Evolutionary conservation across 2,797 vertebrate species (phyloP).

Genomic region (Rallus crepitans): DNA sequence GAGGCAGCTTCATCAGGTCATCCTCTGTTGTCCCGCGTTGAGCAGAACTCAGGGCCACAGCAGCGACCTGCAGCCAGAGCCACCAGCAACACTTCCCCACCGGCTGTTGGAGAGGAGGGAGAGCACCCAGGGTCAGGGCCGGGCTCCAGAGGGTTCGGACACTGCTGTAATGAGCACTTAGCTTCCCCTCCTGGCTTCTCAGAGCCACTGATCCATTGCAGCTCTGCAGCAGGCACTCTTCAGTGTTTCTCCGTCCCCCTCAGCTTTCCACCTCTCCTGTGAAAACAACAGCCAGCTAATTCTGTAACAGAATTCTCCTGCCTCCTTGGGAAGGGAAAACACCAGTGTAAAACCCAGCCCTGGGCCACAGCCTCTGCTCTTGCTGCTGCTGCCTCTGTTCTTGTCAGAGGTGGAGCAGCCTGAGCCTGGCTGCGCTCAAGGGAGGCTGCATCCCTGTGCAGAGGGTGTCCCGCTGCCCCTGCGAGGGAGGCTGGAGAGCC

Average conservation of each 20-base stretch:
- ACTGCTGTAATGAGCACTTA: background rate
- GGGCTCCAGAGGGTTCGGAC: background rate
- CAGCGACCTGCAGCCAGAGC: background rate
- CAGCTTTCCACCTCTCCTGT: background rate
- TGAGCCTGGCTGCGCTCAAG: background rate
- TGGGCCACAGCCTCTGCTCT: background rate
- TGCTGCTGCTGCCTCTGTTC: background rate
- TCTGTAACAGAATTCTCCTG: background rate
- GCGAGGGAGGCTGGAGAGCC: background rate
- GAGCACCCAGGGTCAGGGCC: background rate
- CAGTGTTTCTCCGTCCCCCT: background rate
- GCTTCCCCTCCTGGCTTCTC: background rate
- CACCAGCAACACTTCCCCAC: background rate
- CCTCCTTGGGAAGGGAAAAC: background rate
- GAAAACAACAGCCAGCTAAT: background rate
- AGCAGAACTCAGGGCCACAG: background rate
- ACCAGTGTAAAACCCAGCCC: background rate
- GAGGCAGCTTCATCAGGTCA: background rate
- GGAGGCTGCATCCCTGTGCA: background rate
- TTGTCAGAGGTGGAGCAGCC: background rate
- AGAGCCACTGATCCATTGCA: background rate
- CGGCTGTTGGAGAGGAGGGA: background rate
- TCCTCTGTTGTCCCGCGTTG: background rate
- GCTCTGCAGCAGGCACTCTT: background rate
- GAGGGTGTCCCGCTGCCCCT: background rate